These are phyloP conservation scores for Condylura cristata DNA, from an alignment of 2,113 vertebrate species.

Conservation along the genomic window DNA sequence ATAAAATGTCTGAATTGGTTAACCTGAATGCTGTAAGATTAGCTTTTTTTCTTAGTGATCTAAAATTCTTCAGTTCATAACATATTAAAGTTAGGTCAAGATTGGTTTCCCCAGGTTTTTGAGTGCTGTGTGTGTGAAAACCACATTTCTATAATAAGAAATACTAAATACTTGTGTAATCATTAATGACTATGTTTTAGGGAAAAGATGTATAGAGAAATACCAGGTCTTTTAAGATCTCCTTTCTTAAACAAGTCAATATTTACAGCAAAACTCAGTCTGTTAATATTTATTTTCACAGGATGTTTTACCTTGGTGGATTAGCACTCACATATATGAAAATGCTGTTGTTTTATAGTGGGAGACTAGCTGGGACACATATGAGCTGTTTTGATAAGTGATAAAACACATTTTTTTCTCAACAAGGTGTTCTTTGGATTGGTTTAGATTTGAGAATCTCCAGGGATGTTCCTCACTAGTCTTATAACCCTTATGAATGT, in stretches of 20 bases:
- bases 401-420: slow-evolving; percentile 44
- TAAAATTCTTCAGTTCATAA: slow-evolving; percentile 50
- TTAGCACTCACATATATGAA: slow-evolving; percentile 39
- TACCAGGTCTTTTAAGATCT: slow-evolving; percentile 1
- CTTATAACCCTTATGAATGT: slow-evolving; percentile 25
- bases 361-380: neutral
- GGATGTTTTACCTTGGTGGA: slow-evolving; percentile 8
- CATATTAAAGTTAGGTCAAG: slow-evolving; percentile 47
- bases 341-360: slow-evolving; percentile 33
- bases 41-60: neutral
- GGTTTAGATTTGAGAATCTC: slow-evolving; percentile 57
- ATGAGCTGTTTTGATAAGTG: slow-evolving; percentile 7
- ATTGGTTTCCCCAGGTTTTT: neutral
- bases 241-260: slow-evolving; percentile 40
- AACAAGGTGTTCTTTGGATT: slow-evolving; percentile 26
- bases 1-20: slow-evolving; percentile 85
- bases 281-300: slow-evolving; percentile 37
- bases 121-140: neutral
- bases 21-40: slow-evolving; percentile 59
- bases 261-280: neutral
- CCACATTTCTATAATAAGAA: neutral
- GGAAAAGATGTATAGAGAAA: neutral
- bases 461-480: neutral
- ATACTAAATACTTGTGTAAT: slow-evolving; percentile 17
- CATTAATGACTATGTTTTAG: slow-evolving; percentile 29